Evolutionary conservation across 2,888 invertebrate species (phyloP).

Genomic region (Meta bourneti): DNA sequence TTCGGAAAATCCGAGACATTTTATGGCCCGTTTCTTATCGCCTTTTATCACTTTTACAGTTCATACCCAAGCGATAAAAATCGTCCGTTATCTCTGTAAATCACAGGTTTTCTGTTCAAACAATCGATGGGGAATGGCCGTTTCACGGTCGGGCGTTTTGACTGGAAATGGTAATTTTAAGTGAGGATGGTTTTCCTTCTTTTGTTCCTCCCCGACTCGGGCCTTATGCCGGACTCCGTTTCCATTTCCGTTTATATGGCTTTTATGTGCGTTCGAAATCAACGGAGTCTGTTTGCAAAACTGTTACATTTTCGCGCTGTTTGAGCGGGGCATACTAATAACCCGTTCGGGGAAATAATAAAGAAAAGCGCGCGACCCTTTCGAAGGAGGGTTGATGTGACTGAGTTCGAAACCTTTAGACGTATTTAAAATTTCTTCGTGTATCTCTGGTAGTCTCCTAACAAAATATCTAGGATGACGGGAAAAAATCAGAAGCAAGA

Average conservation of each 20-base stretch:
- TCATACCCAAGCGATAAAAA: slow-evolving; percentile 67
- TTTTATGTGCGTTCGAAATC: slow-evolving; percentile 21
- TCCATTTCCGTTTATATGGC: slow-evolving; percentile 10
- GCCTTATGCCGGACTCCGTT: background rate
- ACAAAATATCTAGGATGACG: no score
- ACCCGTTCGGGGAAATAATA: background rate
- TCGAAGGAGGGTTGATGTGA: no score
- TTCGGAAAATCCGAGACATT: slow-evolving; percentile 59
- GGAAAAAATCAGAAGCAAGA: no score
- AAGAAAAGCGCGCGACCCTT: background rate
- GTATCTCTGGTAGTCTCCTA: no score
- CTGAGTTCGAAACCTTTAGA: no score
- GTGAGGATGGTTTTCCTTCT: slow-evolving; percentile 48
- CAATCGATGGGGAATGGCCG: slow-evolving; percentile 59
- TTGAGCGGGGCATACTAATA: background rate
- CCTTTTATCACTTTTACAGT: slow-evolving; percentile 74
- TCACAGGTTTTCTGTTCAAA: slow-evolving; percentile 71
- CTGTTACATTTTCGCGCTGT: slow-evolving; percentile 1
- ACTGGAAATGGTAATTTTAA: slow-evolving; percentile 70
- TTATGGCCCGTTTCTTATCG: slow-evolving; percentile 65
- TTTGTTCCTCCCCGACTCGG: background rate
- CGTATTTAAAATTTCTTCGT: no score
- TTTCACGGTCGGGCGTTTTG: slow-evolving; percentile 55
- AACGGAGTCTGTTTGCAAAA: background rate
- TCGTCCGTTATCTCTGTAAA: slow-evolving; percentile 71